Base-by-base conservation (phyloP, 2,113 vertebrate species). In the Mus musculus region DNA sequence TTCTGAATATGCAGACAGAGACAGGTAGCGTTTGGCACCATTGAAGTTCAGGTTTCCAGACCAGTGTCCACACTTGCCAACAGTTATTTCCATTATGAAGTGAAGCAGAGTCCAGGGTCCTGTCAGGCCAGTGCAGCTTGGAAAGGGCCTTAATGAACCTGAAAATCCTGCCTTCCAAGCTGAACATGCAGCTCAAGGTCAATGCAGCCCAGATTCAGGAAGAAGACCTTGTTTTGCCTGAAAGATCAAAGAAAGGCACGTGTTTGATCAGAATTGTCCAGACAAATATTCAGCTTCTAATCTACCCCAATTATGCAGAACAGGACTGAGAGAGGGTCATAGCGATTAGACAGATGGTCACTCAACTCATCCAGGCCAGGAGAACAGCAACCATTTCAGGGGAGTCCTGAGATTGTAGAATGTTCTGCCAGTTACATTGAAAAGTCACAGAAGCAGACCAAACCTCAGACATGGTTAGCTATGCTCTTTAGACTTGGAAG, bases 271-370 rank as follows among this genome's bases (percentile, higher is more conserved):
- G 92, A 94, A 93, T 82, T 88, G 85, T 75, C 95, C 71, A 52
- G 93, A 94, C 96, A 97, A 96, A 95, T 88, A 96, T 92, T 93
- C 90, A 85, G 72, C 75, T 46, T 92, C 92, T 95, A 95, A 96
- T 96, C 96, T 96, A 92, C 96, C 88, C 90, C 85, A 84, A 98
- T 97, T 97, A 96, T 92, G 92, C 72, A 95, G 92, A 96, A 69
- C 17, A 88, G 87, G 86, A 46, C 92, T 96, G 96, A 92, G 92
- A 92, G 92, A 95, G 92, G 88, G 76, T 95, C 97, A 96, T 61
- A 96, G 76, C 22, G 52, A 72, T 95, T 97, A 97, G 39, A 67
- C 46, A 73, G 71, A 89, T 0, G 0, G 96, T 95, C 96, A 95
- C 88, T 93, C 76, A 93, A 95, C 5, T 72, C 90, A 88, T 49